Conservation (phyloP, 1,140 invertebrate species). For the Penaeus indicus region DNA sequence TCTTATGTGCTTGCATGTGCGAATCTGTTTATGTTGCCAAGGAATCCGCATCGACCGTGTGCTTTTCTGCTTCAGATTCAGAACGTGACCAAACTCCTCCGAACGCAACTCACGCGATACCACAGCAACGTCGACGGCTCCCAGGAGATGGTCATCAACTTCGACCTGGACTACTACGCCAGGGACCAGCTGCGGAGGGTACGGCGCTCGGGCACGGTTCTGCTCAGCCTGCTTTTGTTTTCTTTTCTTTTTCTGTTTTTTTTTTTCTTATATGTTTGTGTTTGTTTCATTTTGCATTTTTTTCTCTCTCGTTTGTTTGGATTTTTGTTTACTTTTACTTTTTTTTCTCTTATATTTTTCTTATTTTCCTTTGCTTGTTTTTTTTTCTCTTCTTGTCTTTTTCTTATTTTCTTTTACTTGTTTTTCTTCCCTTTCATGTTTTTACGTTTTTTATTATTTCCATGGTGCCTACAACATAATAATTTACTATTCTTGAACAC, state of each 20-base stretch:
- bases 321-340: no score
- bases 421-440: no score
- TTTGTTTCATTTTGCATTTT: no score
- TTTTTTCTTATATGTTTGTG: no score
- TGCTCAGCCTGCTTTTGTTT: background rate
- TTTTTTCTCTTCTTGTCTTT: background rate
- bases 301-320: no score
- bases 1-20: no score
- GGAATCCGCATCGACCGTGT: background rate
- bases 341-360: no score
- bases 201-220: background rate
- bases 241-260: background rate
- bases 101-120: conserved; percentile 54
- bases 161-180: conserved; percentile 60
- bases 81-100: conserved; percentile 53
- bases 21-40: no score
- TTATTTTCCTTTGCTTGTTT: no score
- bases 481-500: background rate
- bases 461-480: background rate
- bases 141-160: conserved; percentile 44
- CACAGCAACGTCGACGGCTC: conserved; percentile 53
- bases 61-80: conserved; percentile 53
- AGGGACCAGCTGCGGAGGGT: conserved; percentile 59
- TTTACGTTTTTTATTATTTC: background rate
- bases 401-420: background rate